Percentiles rank a stretch among this genome's conserved stretches.
phyloP scores from a whole-genome alignment of 2,797 vertebrate genomes.

The Aselliscus stoliczkanus region DNA sequence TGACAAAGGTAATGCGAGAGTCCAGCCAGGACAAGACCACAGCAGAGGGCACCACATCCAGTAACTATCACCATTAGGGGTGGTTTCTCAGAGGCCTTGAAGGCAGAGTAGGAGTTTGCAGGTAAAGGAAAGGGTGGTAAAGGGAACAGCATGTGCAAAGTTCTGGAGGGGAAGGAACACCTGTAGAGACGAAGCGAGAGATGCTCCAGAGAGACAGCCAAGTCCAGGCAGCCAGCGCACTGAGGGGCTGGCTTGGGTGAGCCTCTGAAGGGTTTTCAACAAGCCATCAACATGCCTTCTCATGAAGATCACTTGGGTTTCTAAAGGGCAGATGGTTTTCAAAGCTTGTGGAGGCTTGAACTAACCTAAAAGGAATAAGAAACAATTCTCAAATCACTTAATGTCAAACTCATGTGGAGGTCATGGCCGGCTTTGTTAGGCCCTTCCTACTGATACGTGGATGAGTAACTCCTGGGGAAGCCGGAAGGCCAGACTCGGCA shows the following conservation, averaged over 20 bases:
- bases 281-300: not conserved
- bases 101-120: not conserved
- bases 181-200: no score
- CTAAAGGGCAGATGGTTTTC: not conserved
- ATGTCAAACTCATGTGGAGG: not conserved
- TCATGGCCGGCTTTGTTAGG: fast-evolving
- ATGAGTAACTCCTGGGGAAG: no score
- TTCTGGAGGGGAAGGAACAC: not conserved
- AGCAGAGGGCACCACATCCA: not conserved
- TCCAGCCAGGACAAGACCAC: no score
- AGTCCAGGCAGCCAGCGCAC: not conserved
- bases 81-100: not conserved
- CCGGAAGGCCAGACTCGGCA: not conserved
- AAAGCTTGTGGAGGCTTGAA: not conserved
- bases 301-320: not conserved
- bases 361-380: not conserved
- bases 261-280: not conserved
- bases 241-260: not conserved
- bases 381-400: not conserved
- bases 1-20: fast-evolving
- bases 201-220: fast-evolving
- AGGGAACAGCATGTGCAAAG: not conserved
- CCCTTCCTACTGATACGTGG: fast-evolving
- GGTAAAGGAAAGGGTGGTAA: not conserved
- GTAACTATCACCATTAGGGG: not conserved